Evolutionary conservation across 23 tunicate genomes (phyloP).

Genomic region (Pegea sp.): DNA sequence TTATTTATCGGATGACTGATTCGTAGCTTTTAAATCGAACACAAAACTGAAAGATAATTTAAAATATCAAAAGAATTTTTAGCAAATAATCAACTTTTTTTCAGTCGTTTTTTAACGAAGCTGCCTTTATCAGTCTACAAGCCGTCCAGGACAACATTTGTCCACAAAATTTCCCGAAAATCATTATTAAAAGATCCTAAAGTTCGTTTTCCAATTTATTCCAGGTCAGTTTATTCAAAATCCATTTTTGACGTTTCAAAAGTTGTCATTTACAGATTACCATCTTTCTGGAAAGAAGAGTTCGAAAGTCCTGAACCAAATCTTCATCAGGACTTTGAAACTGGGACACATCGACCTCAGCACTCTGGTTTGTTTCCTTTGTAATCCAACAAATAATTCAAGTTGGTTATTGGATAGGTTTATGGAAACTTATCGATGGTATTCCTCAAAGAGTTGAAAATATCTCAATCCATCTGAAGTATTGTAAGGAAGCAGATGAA

Average conservation of each 20-base stretch:
- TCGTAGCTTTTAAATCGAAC: too few relatives aligned
- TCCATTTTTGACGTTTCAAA: background rate
- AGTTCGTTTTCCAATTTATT: constrained; percentile 38
- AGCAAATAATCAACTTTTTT: too few relatives aligned
- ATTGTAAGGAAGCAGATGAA: constrained; percentile 25
- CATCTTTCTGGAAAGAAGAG: constrained; percentile 39
- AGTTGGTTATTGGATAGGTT: constrained; percentile 9
- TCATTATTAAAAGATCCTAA: constrained; percentile 21
- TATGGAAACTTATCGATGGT: constrained; percentile 25
- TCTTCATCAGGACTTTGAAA: constrained; percentile 13
- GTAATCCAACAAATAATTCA: background rate
- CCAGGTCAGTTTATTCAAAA: constrained; percentile 12
- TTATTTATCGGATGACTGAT: too few relatives aligned
- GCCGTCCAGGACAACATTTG: constrained; percentile 14
- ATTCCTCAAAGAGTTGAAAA: constrained; percentile 9
- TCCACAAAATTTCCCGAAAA: constrained; percentile 32
- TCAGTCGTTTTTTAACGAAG: background rate
- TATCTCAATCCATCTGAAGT: constrained; percentile 7
- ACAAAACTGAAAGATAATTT: too few relatives aligned
- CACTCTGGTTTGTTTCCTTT: constrained; percentile 22
- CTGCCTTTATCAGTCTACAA: constrained; percentile 12
- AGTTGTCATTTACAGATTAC: constrained; percentile 17
- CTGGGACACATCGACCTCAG: constrained; percentile 56
- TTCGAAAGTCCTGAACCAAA: constrained; percentile 22
- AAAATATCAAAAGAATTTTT: too few relatives aligned